phyloP scores from a whole-genome alignment of 2,113 vertebrate genomes.

The Arothron firmamentum region DNA sequence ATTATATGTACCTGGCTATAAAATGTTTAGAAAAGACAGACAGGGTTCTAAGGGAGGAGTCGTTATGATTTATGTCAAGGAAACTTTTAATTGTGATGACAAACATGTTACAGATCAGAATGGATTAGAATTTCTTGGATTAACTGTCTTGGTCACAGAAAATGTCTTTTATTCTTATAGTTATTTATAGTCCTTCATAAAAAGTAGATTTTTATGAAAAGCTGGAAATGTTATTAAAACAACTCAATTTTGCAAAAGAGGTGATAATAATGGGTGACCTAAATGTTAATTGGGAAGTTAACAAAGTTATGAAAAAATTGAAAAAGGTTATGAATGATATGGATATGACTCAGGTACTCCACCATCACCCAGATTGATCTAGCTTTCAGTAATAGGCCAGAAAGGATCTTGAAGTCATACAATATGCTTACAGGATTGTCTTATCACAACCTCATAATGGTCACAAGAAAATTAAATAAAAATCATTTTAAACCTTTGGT shows the following conservation, averaged over 20 bases:
- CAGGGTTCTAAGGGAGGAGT: neutral
- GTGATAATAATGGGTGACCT: neutral
- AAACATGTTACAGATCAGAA: neutral
- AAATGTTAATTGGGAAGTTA: neutral
- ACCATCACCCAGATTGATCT: neutral
- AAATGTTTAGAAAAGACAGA: neutral
- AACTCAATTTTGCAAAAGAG: neutral
- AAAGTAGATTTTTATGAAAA: neutral
- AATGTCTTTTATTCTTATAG: neutral
- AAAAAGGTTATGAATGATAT: neutral
- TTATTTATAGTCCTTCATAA: neutral
- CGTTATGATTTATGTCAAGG: neutral
- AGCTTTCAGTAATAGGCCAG: neutral
- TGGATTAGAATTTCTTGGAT: neutral
- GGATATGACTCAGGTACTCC: neutral
- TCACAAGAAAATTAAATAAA: conserved; percentile 2
- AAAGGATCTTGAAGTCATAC: neutral
- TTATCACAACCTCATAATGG: neutral
- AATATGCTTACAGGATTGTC: neutral
- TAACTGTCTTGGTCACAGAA: neutral
- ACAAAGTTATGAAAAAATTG: neutral
- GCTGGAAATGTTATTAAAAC: neutral
- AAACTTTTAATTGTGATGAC: neutral
- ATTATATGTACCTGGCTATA: neutral
- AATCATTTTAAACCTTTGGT: neutral